Evolutionary conservation across 2,888 invertebrate species (phyloP).

Genomic region (Lasioglossum malachurum): DNA sequence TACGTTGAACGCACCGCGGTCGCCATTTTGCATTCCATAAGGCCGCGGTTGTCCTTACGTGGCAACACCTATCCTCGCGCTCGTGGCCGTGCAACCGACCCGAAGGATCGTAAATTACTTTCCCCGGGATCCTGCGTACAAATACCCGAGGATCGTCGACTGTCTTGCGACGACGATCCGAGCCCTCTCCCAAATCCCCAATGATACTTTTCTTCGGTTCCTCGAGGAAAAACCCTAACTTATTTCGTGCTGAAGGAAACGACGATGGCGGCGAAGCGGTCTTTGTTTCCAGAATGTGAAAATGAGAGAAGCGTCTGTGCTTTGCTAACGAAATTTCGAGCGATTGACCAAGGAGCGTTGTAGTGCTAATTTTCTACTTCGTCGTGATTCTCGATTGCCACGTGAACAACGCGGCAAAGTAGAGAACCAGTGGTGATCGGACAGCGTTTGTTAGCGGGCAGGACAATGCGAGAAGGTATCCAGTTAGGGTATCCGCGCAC

Average conservation of each 20-base stretch:
- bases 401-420: not conserved
- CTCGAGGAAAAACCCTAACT: not conserved
- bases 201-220: not conserved
- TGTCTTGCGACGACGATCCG: not conserved
- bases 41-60: conserved; percentile 69
- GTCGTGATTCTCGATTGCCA: not conserved
- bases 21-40: conserved; percentile 74
- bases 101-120: conserved; percentile 25
- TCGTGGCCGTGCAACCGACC: conserved; percentile 38
- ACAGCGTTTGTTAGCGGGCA: not conserved
- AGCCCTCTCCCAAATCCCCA: not conserved
- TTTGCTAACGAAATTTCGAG: not conserved
- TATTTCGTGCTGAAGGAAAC: not conserved
- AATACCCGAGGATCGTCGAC: not conserved
- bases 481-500: not conserved
- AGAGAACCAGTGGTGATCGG: not conserved
- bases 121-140: not conserved
- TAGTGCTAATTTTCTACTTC: not conserved
- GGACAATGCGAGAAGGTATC: not conserved
- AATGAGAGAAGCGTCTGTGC: not conserved
- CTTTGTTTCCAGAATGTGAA: not conserved
- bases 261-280: not conserved
- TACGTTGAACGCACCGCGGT: conserved; percentile 61
- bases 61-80: conserved; percentile 66
- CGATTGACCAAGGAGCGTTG: not conserved